phyloP scores from a whole-genome alignment of 2,797 vertebrate species.

The Halcyon smyrnensis region DNA sequence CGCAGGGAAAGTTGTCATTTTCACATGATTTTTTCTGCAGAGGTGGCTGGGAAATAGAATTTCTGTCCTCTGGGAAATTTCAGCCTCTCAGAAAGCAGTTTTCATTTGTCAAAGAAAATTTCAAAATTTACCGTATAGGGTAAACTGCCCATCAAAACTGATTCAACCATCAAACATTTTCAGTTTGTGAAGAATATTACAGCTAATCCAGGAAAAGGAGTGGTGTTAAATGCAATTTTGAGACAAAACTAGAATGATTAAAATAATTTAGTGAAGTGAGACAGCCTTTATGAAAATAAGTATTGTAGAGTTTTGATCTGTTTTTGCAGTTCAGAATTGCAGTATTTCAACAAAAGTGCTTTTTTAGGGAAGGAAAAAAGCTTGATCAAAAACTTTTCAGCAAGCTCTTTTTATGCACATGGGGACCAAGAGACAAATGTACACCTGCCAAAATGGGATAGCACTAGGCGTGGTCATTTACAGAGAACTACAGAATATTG shows the following conservation, averaged over 20 bases:
- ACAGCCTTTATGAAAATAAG: neutral
- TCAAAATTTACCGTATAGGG: neutral
- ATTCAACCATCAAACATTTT: neutral
- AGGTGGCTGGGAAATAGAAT: constrained; percentile 17
- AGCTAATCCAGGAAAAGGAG: neutral
- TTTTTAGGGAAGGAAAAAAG: neutral
- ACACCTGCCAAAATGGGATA: neutral
- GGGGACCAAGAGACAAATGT: neutral
- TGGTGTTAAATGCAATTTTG: neutral
- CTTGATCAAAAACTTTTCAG: neutral
- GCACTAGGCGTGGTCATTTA: neutral
- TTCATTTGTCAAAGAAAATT: constrained; percentile 33
- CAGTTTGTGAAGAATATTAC: neutral
- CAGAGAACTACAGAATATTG: neutral
- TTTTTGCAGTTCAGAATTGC: neutral
- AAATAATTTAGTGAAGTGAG: neutral
- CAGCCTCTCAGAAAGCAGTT: constrained; percentile 16
- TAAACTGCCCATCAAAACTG: neutral
- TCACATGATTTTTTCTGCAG: constrained; percentile 28
- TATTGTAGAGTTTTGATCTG: neutral
- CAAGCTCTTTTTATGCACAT: fast-evolving
- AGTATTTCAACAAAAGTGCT: neutral
- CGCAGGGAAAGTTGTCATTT: constrained; percentile 2
- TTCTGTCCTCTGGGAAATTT: constrained; percentile 51
- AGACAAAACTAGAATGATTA: neutral